Conservation (phyloP, 2,113 vertebrate species). For the Scartelaos histophorus region DNA sequence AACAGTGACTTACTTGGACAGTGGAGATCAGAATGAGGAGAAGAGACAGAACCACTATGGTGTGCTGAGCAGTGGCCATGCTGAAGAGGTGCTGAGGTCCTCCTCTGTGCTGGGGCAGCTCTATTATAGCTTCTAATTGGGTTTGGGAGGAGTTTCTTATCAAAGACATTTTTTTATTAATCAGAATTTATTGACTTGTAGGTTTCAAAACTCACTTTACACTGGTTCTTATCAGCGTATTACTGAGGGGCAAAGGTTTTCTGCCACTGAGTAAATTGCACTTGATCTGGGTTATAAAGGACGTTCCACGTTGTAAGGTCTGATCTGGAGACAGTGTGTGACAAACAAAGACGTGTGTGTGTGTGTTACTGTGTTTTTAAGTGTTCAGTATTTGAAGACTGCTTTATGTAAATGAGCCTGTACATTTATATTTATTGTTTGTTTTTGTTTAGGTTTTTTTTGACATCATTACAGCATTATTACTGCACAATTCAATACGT, state of each 20-base stretch:
- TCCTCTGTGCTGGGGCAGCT: not conserved
- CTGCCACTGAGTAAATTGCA: constrained; percentile 48
- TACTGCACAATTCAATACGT: no score
- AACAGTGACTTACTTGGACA: constrained; percentile 57
- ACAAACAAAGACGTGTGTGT: no score
- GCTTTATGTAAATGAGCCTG: no score
- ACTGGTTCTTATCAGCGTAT: constrained; percentile 54
- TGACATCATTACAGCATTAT: no score
- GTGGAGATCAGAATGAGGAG: constrained; percentile 57
- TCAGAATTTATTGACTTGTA: constrained; percentile 8
- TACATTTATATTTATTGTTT: no score
- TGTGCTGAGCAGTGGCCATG: constrained; percentile 63
- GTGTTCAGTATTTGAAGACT: no score
- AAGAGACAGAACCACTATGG: constrained; percentile 45
- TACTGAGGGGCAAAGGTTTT: constrained; percentile 57
- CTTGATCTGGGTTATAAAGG: constrained; percentile 59
- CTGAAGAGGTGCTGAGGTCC: constrained; percentile 1
- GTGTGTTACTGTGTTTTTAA: no score
- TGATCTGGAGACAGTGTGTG: not conserved
- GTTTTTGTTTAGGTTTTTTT: no score
- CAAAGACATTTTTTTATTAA: constrained; percentile 9
- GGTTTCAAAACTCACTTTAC: not conserved
- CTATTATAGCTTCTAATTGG: constrained; percentile 52
- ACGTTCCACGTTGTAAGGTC: constrained; percentile 62
- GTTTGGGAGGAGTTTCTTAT: constrained; percentile 57